Conservation (phyloP, 2,113 vertebrate species). For the Ptilonorhynchus violaceus region DNA sequence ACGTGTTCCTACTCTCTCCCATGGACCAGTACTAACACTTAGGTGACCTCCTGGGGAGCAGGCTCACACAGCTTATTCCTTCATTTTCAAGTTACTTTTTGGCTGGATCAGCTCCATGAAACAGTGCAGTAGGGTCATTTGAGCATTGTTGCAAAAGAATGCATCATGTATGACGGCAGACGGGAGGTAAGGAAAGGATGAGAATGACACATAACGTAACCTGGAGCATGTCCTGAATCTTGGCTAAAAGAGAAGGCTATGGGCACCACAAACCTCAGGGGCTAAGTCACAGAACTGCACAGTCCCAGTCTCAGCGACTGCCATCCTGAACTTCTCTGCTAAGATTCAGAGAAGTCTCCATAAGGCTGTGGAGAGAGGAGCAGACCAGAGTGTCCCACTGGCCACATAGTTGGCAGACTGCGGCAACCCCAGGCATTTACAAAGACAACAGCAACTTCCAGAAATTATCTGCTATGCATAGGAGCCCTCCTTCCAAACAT, state of each 20-base stretch:
- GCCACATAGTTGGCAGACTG: neutral
- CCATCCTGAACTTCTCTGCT: neutral
- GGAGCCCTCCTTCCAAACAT: neutral
- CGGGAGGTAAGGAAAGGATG: neutral
- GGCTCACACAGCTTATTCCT: neutral
- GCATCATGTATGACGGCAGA: neutral
- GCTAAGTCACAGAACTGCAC: neutral
- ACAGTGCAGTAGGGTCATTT: neutral
- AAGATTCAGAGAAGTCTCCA: neutral
- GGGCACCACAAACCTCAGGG: fast-evolving
- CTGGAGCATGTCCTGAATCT: neutral
- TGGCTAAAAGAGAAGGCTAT: neutral
- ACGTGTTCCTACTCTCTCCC: fast-evolving
- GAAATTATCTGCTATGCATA: neutral
- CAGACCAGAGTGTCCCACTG: neutral
- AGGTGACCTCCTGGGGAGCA: neutral
- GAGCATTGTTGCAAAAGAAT: neutral
- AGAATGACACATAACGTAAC: neutral
- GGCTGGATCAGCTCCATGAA: neutral
- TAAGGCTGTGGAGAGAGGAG: neutral
- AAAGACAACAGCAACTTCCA: neutral
- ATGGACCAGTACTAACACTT: neutral
- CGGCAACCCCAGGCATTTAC: neutral
- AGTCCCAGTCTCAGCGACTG: fast-evolving
- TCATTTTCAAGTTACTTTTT: neutral